Evolutionary conservation across 2,113 vertebrate genomes (phyloP).

Genomic region (Cepphus grylle): DNA sequence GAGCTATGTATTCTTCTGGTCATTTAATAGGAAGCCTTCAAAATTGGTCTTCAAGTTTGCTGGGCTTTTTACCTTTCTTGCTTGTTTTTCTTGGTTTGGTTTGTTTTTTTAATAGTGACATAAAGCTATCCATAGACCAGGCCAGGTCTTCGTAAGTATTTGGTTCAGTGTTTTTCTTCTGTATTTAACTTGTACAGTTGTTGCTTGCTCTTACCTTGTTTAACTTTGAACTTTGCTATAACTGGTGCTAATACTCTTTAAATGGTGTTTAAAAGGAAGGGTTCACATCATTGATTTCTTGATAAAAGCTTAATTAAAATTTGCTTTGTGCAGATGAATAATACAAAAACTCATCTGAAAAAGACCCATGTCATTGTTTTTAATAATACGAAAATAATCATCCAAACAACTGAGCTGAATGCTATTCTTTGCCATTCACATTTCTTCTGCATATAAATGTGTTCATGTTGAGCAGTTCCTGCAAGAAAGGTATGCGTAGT

Average conservation of each 20-base stretch:
- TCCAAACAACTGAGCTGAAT: neutral
- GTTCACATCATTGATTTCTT: neutral
- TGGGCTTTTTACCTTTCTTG: neutral
- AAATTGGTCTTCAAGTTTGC: neutral
- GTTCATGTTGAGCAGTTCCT: neutral
- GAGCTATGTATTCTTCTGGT: neutral
- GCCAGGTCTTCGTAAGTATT: neutral
- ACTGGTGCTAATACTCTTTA: neutral
- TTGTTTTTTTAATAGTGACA: neutral
- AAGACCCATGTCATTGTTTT: neutral
- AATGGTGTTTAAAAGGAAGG: neutral
- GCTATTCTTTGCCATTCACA: neutral
- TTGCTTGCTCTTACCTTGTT: neutral
- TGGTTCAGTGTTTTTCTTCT: neutral
- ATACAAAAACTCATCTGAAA: neutral
- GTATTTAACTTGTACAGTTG: neutral
- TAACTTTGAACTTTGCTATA: neutral
- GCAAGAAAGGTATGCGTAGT: neutral
- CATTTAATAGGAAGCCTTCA: neutral
- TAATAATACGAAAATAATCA: neutral
- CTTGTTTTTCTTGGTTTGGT: neutral
- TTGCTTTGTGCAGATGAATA: neutral
- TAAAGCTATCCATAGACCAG: neutral
- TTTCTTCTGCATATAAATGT: neutral
- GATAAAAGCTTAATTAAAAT: neutral